Evolutionary conservation across 2,113 vertebrate genomes (phyloP), one percentile per base, ranked within the genome.

Genomic region (Gymnogyps californianus): DNA sequence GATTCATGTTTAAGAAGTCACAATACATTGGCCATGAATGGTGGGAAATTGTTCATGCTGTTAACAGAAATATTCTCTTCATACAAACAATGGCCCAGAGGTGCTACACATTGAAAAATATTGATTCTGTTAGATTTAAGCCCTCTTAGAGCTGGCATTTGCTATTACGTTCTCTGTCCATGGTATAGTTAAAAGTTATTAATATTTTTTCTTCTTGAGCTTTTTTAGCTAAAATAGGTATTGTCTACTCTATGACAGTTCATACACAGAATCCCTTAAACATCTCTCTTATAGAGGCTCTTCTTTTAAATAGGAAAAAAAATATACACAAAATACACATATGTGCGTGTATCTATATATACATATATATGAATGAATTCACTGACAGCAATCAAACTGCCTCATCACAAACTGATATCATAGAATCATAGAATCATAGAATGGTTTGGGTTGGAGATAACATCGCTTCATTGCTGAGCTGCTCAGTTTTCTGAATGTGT

Each of bases 321-420:
- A 25, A 8, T 5, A 52, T 13, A 64, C 6, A 31, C 10, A 87
- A 77, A 71, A 69, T 13, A 49, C 7, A 70, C 6, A 3, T 5
- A 13, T 8, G 3, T 26, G 1, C 0, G 0, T 75, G 10, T 13
- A 19, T 26, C 46, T 13, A 22, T 6, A 34, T 0, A 40, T 1
- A 46, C 2, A 29, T 5, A 24, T 3, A 20, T 47, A 32, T 24
- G 11, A 81, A 70, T 1, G 3, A 89, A 84, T 66, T 71, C 51
- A 67, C 16, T 65, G 25, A 25, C 22, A 72, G 62, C 32, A 90
- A 49, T 82, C 51, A 88, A 59, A 61, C 21, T 57, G 44, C 31
- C 49, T 55, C 40, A 47, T 65, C n/a, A 42, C 31, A 28, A 83
- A 64, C 6, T 44, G 65, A 83, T 7, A 38, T 38, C 38, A 38